Evolutionary conservation across 2,888 invertebrate genomes (phyloP), one percentile per base, ranked within the genome.

Genomic region (Chouioia cunea): DNA sequence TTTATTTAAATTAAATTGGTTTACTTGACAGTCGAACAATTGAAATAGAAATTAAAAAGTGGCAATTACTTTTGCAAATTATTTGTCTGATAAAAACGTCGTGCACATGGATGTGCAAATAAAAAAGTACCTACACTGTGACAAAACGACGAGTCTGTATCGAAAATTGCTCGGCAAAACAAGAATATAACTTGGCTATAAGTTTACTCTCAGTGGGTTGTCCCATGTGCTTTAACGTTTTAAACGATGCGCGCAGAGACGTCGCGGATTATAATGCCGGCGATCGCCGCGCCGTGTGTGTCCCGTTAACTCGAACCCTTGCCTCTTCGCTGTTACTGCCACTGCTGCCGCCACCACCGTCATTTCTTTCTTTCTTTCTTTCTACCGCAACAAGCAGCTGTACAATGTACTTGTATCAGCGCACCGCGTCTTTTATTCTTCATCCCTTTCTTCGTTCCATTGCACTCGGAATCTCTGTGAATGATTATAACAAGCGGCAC

Each of bases 281-380:
- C 67, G 66, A 46, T 65, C 68, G 76, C 76, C 76, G 77, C 78
- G 46, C 47, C 20, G 77, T 77, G 77, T 77, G 72, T 73, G 79
- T 83, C 80, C 83, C 83, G 83, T 83, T 83, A 83, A 74, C 78
- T 80, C 80, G 81, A 82, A 81, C 81, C 81, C 82, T 81, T 80
- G 76, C 76, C 36, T 27, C 27, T 27, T 27, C 27, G 3, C 6
- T 6, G 27, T 6, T 27, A 6, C 27, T 27, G 27, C 27, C 6
- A 6, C 27, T n/a, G 57, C 60, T 73, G 66, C 67, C 46, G 48
- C 65, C 46, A 43, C 15, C 48, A 43, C 16, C 15, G 18, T 46
- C 64, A 23, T 57, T 44, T 53, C 52, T 20, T 44, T 56, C 18
- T 18, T 44, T 48, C 57, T 63, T 47, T 22, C 36, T 23, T 20